Percentiles rank a stretch among this genome's conserved stretches.
Conservation (phyloP, 2,113 vertebrate genomes). For the Notiomystis cincta region DNA sequence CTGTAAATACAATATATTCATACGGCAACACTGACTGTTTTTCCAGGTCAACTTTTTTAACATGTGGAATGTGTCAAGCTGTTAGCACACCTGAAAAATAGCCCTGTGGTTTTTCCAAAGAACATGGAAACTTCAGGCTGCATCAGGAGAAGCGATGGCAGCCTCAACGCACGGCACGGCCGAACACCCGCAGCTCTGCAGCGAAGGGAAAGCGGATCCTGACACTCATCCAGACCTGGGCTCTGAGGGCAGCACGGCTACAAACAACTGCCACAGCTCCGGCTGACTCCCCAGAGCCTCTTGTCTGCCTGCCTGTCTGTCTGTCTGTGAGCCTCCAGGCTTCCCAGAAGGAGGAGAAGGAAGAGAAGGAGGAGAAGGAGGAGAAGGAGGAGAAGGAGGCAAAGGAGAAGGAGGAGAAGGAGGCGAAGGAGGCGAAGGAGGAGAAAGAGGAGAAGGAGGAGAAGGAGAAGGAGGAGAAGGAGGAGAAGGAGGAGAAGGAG, state of each 20-base stretch:
- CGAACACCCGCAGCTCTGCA: not conserved
- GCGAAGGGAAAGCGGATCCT: accelerated
- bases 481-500: accelerated
- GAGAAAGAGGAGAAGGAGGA: accelerated
- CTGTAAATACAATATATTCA: conserved; percentile 3
- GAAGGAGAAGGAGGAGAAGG: accelerated
- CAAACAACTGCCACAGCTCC: not conserved
- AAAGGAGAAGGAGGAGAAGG: accelerated
- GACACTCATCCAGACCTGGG: not conserved
- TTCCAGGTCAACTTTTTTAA: not conserved
- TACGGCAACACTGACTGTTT: not conserved
- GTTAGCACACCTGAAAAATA: not conserved
- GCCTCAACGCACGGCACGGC: accelerated
- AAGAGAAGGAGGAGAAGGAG: accelerated
- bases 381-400: accelerated
- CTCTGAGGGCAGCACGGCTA: not conserved
- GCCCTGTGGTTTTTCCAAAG: not conserved
- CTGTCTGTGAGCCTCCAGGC: not conserved
- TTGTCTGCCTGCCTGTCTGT: not conserved
- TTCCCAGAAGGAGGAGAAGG: not conserved
- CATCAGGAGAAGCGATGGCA: not conserved
- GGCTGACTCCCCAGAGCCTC: not conserved
- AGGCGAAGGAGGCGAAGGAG: not conserved
- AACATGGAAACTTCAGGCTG: not conserved
- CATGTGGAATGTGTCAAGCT: not conserved